Base-by-base conservation (phyloP, 2,113 vertebrate species). In the Telmatochromis sp. region DNA sequence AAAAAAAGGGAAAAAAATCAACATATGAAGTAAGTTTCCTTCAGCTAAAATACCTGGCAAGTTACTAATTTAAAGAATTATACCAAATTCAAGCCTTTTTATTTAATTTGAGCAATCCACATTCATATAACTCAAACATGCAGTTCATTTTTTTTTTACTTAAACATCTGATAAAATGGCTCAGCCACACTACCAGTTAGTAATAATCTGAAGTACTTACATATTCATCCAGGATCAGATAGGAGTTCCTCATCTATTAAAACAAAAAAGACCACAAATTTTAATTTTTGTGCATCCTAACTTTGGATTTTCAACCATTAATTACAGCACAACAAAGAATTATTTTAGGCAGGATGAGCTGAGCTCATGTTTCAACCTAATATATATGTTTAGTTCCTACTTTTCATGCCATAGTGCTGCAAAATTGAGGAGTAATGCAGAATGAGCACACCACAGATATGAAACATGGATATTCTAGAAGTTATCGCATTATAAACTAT, bases 171-270 rank as follows among this genome's bases (percentile, higher is more conserved):
- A 17, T 10, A 8, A 51, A 51, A 51, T 15, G 54, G 42, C 15
- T 23, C 14, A 31, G 15, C 79, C 10, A 9, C 9, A 58, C 5
- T 31, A 51, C 63, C 26, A 60, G 9, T 47, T 73, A 2, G 11
- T 40, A 35, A 31, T 14, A 45, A 73, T 42, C 19, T 17, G 47
- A 90, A 86, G 1, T 23, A 98, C 98, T 98, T 97, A 99, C 98
- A 12, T 98, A 99, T 97, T 99, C 98, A 96, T 99, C 98, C 94
- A 99, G 95, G 94, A 99, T 98, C 75, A 99, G 96, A 87, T 99
- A 99, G 23, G 98, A 99, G 91, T 99, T 98, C 92, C 97, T 98
- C 98, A 99, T 99, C 98, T 99, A 95, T 82, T 93, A 95, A 85
- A 79, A 75, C 12, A 81, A 23, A 75, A 91, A 92, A 81, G 37